These are phyloP conservation scores for Salminus brasiliensis DNA, from an alignment of 2,113 vertebrate genomes.

Conservation along the genomic window DNA sequence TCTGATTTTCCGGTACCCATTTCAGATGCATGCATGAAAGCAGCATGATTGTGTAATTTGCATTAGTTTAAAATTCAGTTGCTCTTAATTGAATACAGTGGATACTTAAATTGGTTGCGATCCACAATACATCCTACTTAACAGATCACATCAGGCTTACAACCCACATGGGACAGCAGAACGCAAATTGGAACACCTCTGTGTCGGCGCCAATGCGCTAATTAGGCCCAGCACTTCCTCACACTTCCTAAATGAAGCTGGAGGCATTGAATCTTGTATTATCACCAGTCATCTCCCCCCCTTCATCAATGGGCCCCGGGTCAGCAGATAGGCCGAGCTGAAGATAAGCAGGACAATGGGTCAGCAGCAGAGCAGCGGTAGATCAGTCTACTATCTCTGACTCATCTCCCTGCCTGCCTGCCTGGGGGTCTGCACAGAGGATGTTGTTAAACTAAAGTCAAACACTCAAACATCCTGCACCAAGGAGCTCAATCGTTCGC, in stretches of 20 bases:
- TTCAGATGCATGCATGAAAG: neutral
- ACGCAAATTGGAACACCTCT: slow-evolving; percentile 14
- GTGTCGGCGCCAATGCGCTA: slow-evolving; percentile 42
- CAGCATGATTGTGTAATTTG: neutral
- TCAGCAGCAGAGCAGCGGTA: slow-evolving; percentile 49
- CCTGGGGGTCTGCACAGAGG: slow-evolving; percentile 71
- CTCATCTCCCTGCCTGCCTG: slow-evolving; percentile 73
- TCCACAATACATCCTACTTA: neutral
- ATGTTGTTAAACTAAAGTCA: slow-evolving; percentile 80
- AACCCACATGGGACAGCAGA: neutral
- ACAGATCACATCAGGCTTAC: neutral
- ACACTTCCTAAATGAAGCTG: slow-evolving; percentile 53
- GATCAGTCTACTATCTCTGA: slow-evolving; percentile 73
- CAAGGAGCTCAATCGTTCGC: slow-evolving; percentile 57
- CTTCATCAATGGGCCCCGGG: slow-evolving; percentile 60
- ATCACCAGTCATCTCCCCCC: slow-evolving; percentile 55
- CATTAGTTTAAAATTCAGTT: no score
- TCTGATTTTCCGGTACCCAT: neutral
- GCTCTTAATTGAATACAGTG: neutral
- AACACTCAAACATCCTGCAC: slow-evolving; percentile 81
- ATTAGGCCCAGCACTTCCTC: slow-evolving; percentile 45
- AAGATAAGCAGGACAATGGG: slow-evolving; percentile 77
- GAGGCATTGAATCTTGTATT: slow-evolving; percentile 55
- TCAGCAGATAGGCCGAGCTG: slow-evolving; percentile 64
- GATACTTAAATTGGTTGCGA: neutral